Conservation (phyloP, 2,113 vertebrate genomes). For the Cyanoramphus novaezelandiae region DNA sequence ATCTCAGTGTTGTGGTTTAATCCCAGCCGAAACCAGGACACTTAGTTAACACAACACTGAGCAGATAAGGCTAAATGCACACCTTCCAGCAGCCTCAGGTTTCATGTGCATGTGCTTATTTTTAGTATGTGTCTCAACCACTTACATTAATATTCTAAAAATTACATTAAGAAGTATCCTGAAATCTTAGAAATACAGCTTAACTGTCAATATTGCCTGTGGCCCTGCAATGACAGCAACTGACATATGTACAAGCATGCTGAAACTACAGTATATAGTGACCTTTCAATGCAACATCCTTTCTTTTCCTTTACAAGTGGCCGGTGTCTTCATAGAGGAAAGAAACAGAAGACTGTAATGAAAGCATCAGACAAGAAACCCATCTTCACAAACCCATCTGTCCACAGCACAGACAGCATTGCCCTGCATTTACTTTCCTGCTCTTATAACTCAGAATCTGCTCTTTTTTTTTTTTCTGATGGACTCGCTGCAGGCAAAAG, state of each 20-base stretch:
- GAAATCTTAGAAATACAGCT: background rate
- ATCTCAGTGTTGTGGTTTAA: background rate
- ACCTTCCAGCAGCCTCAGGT: background rate
- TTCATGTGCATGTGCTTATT: background rate
- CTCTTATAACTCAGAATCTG: background rate
- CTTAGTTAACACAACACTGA: background rate
- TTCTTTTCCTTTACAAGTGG: background rate
- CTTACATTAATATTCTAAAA: background rate
- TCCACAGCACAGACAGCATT: background rate
- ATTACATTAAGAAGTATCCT: background rate
- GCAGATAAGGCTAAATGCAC: background rate
- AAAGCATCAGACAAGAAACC: constrained; percentile 6
- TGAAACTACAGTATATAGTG: background rate
- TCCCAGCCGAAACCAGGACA: background rate
- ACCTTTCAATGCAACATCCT: background rate
- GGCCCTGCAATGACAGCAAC: background rate
- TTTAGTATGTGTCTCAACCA: background rate
- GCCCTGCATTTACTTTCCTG: background rate
- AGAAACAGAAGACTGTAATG: background rate
- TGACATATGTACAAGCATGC: background rate
- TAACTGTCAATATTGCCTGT: background rate
- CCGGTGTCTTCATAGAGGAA: background rate
- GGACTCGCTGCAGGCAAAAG: background rate
- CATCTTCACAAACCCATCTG: background rate
- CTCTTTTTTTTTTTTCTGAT: background rate